Evolutionary conservation across 2,113 vertebrate genomes (phyloP).

Genomic region (Mugil cephalus): DNA sequence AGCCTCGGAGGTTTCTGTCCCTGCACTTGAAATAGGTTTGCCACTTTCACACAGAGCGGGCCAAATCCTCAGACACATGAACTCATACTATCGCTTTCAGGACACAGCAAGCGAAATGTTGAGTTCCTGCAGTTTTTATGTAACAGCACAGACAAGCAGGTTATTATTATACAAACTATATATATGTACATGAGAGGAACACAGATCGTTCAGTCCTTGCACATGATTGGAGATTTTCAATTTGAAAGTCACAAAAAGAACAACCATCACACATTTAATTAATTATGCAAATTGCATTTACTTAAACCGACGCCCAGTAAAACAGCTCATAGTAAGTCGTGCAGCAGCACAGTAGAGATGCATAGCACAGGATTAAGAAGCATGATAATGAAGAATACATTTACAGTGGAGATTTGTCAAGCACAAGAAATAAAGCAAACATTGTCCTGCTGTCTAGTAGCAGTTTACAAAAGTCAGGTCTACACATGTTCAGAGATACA

Average conservation of each 20-base stretch:
- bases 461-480: background rate
- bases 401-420: slow-evolving; percentile 56
- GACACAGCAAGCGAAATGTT: background rate
- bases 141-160: background rate
- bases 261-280: too few species aligned
- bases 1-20: slow-evolving; percentile 65
- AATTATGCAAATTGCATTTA: background rate
- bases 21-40: slow-evolving; percentile 35
- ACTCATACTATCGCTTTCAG: slow-evolving; percentile 38
- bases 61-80: background rate
- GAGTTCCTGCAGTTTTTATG: background rate
- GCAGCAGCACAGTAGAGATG: slow-evolving; percentile 36
- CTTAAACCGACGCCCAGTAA: too few species aligned
- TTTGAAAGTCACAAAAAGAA: background rate
- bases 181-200: background rate
- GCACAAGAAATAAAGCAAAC: slow-evolving; percentile 39
- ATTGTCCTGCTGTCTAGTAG: slow-evolving; percentile 2
- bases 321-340: slow-evolving; percentile 33
- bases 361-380: slow-evolving; percentile 1
- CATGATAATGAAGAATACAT: slow-evolving; percentile 20
- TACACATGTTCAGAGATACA: background rate
- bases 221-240: background rate
- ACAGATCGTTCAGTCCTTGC: background rate
- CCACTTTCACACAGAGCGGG: slow-evolving; percentile 37
- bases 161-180: background rate